Evolutionary conservation across 2,888 invertebrate genomes (phyloP).

Genomic region (Pteria penguin): DNA sequence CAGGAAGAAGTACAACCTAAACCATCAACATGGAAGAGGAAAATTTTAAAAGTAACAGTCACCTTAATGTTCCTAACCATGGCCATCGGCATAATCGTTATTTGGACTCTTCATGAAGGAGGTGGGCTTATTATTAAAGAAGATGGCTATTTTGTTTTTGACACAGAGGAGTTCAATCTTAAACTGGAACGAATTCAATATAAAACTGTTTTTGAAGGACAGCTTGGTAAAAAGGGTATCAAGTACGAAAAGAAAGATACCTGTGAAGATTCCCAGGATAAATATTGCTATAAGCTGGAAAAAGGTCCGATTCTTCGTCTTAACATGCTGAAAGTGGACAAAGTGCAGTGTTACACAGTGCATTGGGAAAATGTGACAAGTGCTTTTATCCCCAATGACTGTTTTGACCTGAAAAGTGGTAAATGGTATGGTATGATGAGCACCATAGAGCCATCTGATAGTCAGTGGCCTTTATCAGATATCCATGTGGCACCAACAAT

Average conservation of each 20-base stretch:
- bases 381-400: constrained; percentile 48
- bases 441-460: constrained; percentile 43
- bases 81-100: constrained; percentile 59
- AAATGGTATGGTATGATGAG: constrained; percentile 60
- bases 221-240: constrained; percentile 42
- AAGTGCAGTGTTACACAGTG: constrained; percentile 52
- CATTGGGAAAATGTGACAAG: constrained; percentile 49
- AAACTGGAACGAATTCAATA: constrained; percentile 49
- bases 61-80: constrained; percentile 58
- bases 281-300: constrained; percentile 51
- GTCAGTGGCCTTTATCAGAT: constrained; percentile 49
- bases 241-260: constrained; percentile 41
- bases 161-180: constrained; percentile 50
- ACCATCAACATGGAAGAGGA: constrained; percentile 49
- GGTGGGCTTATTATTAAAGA: constrained; percentile 31
- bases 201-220: constrained; percentile 46
- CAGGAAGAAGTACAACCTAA: constrained; percentile 48
- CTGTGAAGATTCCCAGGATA: constrained; percentile 35
- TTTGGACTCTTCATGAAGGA: constrained; percentile 63
- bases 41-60: constrained; percentile 55
- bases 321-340: constrained; percentile 33
- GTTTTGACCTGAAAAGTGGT: constrained; percentile 55
- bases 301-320: constrained; percentile 50
- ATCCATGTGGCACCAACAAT: constrained; percentile 31
- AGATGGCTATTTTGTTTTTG: constrained; percentile 57